A percentile compares a stretch with the other conserved stretches of the same genome.
phyloP scores from a whole-genome alignment of 1,140 invertebrate genomes.

The Eufriesea mexicana region DNA sequence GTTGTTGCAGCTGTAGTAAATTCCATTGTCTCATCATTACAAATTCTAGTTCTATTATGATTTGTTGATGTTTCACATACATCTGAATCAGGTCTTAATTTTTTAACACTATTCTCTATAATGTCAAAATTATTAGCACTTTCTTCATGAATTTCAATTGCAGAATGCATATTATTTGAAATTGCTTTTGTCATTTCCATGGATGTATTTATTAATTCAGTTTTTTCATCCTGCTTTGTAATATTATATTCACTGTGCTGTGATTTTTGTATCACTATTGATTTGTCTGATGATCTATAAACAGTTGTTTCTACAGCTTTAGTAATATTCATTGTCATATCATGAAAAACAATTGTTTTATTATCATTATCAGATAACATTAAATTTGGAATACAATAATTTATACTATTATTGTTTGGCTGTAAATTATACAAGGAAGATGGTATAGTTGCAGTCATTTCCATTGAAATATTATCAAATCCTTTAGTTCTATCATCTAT shows the following conservation, averaged over 20 bases:
- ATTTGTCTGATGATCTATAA: neutral
- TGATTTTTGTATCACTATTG: neutral
- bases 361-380: neutral
- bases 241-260: conserved; percentile 2
- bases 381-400: neutral
- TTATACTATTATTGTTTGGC: neutral
- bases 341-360: neutral
- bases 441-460: conserved; percentile 51
- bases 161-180: conserved; percentile 1
- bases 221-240: conserved; percentile 29
- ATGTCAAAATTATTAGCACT: neutral
- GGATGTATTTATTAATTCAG: conserved; percentile 34
- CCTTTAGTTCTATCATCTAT: neutral
- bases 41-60: conserved; percentile 3
- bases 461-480: conserved; percentile 46
- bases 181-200: conserved; percentile 58
- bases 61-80: neutral
- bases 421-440: neutral
- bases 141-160: neutral
- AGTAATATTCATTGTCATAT: conserved; percentile 48
- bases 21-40: conserved; percentile 49
- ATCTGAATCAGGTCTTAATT: neutral
- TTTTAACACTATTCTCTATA: neutral
- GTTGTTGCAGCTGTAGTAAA: conserved; percentile 39
- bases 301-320: neutral